Conservation (phyloP, 2,797 vertebrate genomes). For the Lagorchestes hirsutus region DNA sequence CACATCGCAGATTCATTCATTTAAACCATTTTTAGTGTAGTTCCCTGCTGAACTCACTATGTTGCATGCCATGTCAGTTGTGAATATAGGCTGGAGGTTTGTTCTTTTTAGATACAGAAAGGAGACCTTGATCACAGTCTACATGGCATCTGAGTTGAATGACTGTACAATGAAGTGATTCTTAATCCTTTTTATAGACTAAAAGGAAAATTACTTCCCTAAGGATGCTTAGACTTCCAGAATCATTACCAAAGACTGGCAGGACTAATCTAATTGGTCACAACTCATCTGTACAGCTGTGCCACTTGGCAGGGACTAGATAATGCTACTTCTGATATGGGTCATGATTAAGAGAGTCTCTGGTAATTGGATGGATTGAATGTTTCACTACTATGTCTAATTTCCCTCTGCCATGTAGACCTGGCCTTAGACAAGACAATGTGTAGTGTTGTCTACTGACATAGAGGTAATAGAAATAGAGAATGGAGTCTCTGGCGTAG, state of each 20-base stretch:
- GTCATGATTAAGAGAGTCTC: not conserved
- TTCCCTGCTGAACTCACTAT: not conserved
- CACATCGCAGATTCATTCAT: not conserved
- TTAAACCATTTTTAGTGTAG: not conserved
- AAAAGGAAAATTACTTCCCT: not conserved
- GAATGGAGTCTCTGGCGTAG: not conserved
- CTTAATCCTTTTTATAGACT: not conserved
- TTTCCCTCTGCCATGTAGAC: not conserved
- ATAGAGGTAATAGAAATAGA: not conserved
- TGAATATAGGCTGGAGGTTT: not conserved
- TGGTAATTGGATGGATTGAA: not conserved
- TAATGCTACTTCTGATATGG: not conserved
- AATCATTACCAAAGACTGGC: not conserved
- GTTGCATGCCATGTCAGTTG: not conserved
- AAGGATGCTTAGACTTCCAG: not conserved
- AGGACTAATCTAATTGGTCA: not conserved
- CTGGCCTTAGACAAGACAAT: not conserved
- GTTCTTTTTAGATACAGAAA: not conserved
- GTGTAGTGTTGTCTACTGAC: not conserved
- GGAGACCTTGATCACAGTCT: not conserved
- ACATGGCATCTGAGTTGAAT: not conserved
- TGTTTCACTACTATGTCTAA: not conserved
- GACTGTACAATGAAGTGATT: not conserved
- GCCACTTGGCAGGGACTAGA: not conserved
- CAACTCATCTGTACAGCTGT: not conserved